These are phyloP conservation scores for Turnix velox DNA, from an alignment of 2,113 vertebrate species.

Conservation along the genomic window DNA sequence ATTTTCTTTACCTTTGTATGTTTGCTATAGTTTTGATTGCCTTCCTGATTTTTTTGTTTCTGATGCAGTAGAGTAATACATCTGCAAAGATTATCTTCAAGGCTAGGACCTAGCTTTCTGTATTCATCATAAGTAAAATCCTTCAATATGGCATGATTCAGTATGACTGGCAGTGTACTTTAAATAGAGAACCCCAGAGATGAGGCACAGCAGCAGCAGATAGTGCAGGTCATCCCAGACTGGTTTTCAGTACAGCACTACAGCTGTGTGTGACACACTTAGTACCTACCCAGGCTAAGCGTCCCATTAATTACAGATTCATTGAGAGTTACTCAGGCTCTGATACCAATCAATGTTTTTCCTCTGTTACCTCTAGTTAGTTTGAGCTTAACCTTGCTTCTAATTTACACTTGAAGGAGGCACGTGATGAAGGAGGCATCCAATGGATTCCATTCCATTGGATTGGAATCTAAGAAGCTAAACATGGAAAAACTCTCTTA, in stretches of 20 bases:
- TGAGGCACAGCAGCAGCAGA: background rate
- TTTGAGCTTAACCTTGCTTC: background rate
- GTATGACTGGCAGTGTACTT: background rate
- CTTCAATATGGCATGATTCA: background rate
- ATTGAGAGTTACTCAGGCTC: background rate
- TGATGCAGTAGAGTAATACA: background rate
- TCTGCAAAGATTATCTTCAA: background rate
- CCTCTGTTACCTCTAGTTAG: background rate
- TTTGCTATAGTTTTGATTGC: background rate
- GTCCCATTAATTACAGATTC: background rate
- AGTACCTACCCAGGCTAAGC: fast-evolving
- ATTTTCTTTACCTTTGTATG: background rate
- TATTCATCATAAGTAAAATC: background rate
- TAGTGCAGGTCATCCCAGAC: background rate
- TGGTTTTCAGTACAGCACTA: background rate
- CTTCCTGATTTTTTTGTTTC: background rate
- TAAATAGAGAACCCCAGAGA: background rate
- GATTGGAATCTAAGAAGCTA: background rate
- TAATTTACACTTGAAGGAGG: background rate
- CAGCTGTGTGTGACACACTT: fast-evolving
- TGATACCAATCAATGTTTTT: background rate
- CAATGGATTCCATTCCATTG: no score
- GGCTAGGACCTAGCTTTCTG: background rate
- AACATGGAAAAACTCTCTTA: background rate
- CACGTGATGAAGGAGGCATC: no score